These are phyloP conservation scores for Meloidogyne hapla DNA, from an alignment of 1,140 invertebrate species.

Conservation along the genomic window DNA sequence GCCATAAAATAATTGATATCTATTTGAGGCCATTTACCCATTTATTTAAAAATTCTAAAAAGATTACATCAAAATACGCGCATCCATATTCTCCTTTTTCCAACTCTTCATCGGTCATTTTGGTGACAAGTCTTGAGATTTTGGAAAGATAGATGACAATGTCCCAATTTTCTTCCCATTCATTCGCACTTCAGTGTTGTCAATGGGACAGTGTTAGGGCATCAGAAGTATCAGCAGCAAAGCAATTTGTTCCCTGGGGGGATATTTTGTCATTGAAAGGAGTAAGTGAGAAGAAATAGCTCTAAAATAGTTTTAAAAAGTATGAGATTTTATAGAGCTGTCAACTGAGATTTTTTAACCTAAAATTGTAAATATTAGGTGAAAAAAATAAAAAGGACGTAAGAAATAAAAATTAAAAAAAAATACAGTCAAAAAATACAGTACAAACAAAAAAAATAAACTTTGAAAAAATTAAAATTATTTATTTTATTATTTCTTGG, in stretches of 20 bases:
- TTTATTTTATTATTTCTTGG: no score
- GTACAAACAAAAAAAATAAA: no score
- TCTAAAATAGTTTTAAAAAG: not conserved
- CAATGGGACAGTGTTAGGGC: not conserved
- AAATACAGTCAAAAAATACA: no score
- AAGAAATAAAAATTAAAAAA: no score
- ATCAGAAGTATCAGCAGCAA: not conserved
- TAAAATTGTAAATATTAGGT: no score
- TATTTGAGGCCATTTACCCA: no score
- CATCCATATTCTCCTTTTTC: no score
- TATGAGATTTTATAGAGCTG: not conserved
- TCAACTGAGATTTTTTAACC: not conserved
- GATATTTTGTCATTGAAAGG: not conserved
- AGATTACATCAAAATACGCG: no score
- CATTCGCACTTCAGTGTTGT: not conserved
- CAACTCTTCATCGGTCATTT: not conserved
- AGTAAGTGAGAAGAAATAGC: not conserved
- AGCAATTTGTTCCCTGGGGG: not conserved
- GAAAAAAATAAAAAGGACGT: no score
- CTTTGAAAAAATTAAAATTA: no score
- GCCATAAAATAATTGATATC: no score
- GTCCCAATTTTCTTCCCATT: not conserved
- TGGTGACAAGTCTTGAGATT: not conserved
- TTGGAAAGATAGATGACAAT: not conserved
- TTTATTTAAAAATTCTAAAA: no score